Evolutionary conservation across 2,113 vertebrate genomes (phyloP).

Genomic region (Tachysurus vachellii): DNA sequence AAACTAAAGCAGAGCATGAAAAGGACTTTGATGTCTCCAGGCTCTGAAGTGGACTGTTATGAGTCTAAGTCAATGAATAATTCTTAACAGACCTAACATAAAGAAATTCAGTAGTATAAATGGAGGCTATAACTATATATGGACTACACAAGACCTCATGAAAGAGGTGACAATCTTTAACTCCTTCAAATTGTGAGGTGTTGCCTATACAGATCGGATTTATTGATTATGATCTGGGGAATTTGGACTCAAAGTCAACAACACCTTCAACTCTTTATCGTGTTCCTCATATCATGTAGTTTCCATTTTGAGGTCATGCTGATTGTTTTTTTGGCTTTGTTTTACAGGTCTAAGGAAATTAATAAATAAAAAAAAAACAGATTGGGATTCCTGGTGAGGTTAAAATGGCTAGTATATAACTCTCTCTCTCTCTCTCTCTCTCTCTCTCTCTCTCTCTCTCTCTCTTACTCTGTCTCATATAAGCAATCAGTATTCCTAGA

Average conservation of each 20-base stretch:
- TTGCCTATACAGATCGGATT: no score
- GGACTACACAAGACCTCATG: no score
- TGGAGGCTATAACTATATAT: no score
- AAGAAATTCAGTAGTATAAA: constrained; percentile 35
- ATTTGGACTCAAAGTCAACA: no score
- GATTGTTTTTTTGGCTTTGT: background rate
- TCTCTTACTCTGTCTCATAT: background rate
- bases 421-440: background rate
- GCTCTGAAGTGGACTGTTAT: constrained; percentile 38
- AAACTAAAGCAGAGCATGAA: constrained; percentile 20
- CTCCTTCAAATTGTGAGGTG: no score
- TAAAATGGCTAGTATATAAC: background rate
- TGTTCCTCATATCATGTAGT: no score
- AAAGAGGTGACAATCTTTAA: no score
- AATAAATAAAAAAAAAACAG: background rate
- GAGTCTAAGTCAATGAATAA: constrained; percentile 27
- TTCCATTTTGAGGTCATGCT: background rate
- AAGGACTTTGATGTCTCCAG: constrained; percentile 49
- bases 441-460: no score
- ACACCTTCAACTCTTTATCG: no score
- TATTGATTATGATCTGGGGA: no score
- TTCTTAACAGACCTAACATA: constrained; percentile 44
- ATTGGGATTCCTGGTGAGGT: background rate
- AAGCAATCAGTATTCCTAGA: background rate
- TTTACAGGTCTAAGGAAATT: background rate